Conservation (phyloP, 2,113 vertebrate genomes). For the Seriola rivoliana region DNA sequence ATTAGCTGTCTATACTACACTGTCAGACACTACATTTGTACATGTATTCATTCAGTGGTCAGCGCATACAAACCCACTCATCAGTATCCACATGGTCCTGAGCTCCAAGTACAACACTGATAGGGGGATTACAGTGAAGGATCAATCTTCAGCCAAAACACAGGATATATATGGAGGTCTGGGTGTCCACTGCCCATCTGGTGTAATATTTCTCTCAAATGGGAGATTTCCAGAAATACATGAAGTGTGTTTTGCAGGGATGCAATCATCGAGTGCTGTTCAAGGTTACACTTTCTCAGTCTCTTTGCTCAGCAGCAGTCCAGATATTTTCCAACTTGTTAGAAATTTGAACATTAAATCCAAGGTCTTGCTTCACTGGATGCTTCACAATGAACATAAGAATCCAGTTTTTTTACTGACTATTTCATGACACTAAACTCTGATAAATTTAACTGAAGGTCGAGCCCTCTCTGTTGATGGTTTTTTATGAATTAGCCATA, state of each 20-base stretch:
- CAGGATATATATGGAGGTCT: slow-evolving; percentile 7
- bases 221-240: slow-evolving; percentile 37
- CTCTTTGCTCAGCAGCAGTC: slow-evolving; percentile 32
- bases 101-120: slow-evolving; percentile 23
- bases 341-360: slow-evolving; percentile 13
- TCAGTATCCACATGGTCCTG: not conserved
- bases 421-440: slow-evolving; percentile 25
- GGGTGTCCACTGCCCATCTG: slow-evolving; percentile 21
- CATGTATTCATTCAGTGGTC: not conserved
- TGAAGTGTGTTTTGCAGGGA: slow-evolving; percentile 10
- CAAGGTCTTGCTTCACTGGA: slow-evolving; percentile 25
- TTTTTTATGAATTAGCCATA: slow-evolving; percentile 24
- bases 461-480: not conserved
- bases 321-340: slow-evolving; percentile 25
- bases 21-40: slow-evolving; percentile 15
- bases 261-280: slow-evolving; percentile 19
- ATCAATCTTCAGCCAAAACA: slow-evolving; percentile 46
- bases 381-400: not conserved
- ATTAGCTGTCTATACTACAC: not conserved
- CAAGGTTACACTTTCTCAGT: slow-evolving; percentile 27
- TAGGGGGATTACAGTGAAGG: slow-evolving; percentile 38
- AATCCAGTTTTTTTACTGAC: not conserved
- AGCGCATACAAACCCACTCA: slow-evolving; percentile 9
- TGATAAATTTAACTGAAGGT: slow-evolving; percentile 16
- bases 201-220: slow-evolving; percentile 15